phyloP scores from a whole-genome alignment of 2,797 vertebrate species.

The Salmo trutta region DNA sequence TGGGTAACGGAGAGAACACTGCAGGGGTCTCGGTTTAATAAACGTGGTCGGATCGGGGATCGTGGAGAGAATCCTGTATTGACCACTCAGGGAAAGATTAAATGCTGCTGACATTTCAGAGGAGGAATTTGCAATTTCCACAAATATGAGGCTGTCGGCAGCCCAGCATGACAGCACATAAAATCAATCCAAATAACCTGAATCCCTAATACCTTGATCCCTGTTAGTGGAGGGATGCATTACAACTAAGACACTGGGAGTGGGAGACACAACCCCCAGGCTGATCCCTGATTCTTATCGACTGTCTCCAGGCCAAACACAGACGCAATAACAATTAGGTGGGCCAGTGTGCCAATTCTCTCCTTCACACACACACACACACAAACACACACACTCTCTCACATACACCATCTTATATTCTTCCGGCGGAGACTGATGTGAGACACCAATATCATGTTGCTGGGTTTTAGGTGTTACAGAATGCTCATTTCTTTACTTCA shows the following conservation, averaged over 20 bases:
- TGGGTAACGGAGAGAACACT: constrained; percentile 65
- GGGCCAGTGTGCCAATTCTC: constrained; percentile 71
- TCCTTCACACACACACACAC: constrained; percentile 48
- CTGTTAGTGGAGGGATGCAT: constrained; percentile 90
- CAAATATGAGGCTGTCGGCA: constrained; percentile 94
- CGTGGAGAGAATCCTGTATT: constrained; percentile 80
- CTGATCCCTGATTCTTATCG: constrained; percentile 83
- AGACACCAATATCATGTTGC: not conserved
- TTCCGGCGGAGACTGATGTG: not conserved
- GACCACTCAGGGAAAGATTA: constrained; percentile 92
- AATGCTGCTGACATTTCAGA: constrained; percentile 97
- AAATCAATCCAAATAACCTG: constrained; percentile 99
- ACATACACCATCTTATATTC: constrained; percentile 20
- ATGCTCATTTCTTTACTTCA: not conserved
- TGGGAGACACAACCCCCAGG: constrained; percentile 72
- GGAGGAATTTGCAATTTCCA: constrained; percentile 98
- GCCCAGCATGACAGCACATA: constrained; percentile 90
- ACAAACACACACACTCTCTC: constrained; percentile 47
- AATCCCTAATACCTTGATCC: constrained; percentile 99
- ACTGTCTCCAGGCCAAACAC: constrained; percentile 79
- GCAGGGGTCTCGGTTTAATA: constrained; percentile 83
- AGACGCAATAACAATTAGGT: constrained; percentile 87
- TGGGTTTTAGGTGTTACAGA: not conserved
- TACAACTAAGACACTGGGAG: constrained; percentile 85
- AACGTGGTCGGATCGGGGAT: constrained; percentile 64